Percentiles rank a stretch among this genome's conserved stretches.
phyloP scores from a whole-genome alignment of 2,888 invertebrate species.

The Acronicta aceris region DNA sequence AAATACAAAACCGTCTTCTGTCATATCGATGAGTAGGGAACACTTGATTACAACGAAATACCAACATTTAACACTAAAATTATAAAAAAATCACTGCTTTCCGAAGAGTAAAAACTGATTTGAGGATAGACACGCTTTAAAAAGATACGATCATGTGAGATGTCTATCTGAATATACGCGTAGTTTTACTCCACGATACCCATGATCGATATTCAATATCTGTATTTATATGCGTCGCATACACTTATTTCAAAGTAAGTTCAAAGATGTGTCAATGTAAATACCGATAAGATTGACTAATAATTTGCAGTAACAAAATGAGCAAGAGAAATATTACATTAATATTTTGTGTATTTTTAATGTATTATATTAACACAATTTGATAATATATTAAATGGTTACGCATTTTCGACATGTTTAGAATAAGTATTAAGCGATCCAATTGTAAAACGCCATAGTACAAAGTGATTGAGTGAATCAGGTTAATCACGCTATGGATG shows the following conservation, averaged over 20 bases:
- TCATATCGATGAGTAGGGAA: constrained; percentile 19
- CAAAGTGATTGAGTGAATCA: no score
- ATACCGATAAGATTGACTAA: constrained; percentile 31
- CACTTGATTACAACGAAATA: constrained; percentile 17
- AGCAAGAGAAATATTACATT: constrained; percentile 19
- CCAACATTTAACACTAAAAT: constrained; percentile 26
- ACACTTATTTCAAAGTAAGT: constrained; percentile 22
- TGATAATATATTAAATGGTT: background rate
- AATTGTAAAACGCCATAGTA: no score
- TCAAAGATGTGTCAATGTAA: constrained; percentile 20
- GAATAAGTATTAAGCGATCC: no score
- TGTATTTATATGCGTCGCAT: constrained; percentile 15
- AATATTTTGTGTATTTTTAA: no score
- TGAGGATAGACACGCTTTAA: background rate
- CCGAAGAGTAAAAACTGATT: background rate
- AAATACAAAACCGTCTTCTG: constrained; percentile 33
- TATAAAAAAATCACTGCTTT: background rate
- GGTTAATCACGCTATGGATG: no score
- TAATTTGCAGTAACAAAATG: constrained; percentile 17
- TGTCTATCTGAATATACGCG: constrained; percentile 13
- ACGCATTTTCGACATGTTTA: background rate
- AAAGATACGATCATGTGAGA: background rate
- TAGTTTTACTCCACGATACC: constrained; percentile 8
- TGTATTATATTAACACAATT: no score
- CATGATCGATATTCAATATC: constrained; percentile 9